Percentiles rank a stretch among this genome's conserved stretches.
Evolutionary conservation across 2,888 invertebrate species (phyloP).

Genomic region (Leucania comma): DNA sequence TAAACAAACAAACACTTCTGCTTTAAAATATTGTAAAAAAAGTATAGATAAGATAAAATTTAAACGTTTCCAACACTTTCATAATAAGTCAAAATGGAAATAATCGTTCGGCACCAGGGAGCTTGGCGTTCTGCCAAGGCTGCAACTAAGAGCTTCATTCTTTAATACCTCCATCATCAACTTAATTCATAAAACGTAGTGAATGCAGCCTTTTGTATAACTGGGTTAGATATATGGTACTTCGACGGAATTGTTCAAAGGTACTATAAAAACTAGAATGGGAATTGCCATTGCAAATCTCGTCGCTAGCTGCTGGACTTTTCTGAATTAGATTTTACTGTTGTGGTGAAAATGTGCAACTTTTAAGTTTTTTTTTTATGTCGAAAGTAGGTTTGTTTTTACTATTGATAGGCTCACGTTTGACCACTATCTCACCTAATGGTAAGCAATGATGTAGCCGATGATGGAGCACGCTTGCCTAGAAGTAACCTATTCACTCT

Average conservation of each 20-base stretch:
- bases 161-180: slow-evolving; percentile 73
- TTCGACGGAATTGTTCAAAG: slow-evolving; percentile 17
- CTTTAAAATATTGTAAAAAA: too few species aligned
- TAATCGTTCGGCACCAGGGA: slow-evolving; percentile 73
- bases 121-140: slow-evolving; percentile 77
- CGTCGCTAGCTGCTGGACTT: not conserved
- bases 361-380: too few species aligned
- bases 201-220: slow-evolving; percentile 30
- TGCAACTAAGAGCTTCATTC: slow-evolving; percentile 76
- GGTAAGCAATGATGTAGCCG: too few species aligned
- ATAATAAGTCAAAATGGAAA: slow-evolving; percentile 74
- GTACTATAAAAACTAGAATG: slow-evolving; percentile 20
- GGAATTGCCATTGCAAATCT: not conserved
- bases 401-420: too few species aligned
- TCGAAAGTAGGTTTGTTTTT: too few species aligned
- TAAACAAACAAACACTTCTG: too few species aligned
- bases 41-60: slow-evolving; percentile 65
- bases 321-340: not conserved
- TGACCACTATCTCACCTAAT: too few species aligned
- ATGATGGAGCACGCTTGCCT: too few species aligned
- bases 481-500: too few species aligned
- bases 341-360: not conserved
- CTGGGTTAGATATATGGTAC: slow-evolving; percentile 17
- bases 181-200: slow-evolving; percentile 62
- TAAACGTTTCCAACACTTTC: slow-evolving; percentile 63